Evolutionary conservation across 2,113 vertebrate species (phyloP).

Genomic region (Labeo rohita): DNA sequence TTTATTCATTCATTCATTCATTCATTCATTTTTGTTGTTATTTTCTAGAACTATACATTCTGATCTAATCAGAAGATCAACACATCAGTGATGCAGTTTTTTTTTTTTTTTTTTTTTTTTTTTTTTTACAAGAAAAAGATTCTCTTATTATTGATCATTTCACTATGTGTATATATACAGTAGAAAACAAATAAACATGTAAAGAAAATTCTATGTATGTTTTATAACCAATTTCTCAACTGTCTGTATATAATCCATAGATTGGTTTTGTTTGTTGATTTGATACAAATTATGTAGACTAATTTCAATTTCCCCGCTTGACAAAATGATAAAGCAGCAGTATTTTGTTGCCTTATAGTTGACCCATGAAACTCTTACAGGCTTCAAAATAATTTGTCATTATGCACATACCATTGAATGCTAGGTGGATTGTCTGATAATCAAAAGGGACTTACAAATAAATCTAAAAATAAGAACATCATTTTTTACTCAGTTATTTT

Average conservation of each 20-base stretch:
- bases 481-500: background rate
- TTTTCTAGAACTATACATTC: background rate
- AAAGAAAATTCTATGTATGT: background rate
- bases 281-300: background rate
- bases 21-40: too few relatives aligned
- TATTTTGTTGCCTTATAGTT: background rate
- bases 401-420: background rate
- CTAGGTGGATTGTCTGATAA: background rate
- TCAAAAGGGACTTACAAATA: background rate
- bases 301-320: background rate
- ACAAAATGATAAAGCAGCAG: background rate
- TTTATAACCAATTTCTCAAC: background rate
- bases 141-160: background rate
- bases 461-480: background rate
- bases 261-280: background rate
- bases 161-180: background rate
- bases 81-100: background rate
- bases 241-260: background rate
- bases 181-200: background rate
- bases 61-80: background rate
- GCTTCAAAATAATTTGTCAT: background rate
- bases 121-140: background rate
- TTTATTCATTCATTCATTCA: background rate
- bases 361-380: background rate
- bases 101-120: background rate